phyloP scores from a whole-genome alignment of 2,888 invertebrate genomes.

The Diaperis boleti region DNA sequence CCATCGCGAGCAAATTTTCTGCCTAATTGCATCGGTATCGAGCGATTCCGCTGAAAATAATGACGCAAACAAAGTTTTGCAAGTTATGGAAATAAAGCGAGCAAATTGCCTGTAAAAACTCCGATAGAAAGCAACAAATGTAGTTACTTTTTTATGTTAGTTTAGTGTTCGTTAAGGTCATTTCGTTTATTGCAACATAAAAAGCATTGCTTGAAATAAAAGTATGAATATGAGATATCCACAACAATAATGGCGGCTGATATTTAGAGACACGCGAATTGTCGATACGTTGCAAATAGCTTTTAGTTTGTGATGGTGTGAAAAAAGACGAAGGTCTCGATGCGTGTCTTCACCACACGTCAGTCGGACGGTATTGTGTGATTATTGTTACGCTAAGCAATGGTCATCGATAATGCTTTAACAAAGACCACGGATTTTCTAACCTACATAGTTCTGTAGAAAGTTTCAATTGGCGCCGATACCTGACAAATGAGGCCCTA shows the following conservation, averaged over 20 bases:
- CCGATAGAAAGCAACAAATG: constrained; percentile 39
- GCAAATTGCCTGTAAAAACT: constrained; percentile 33
- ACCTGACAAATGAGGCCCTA: constrained; percentile 32
- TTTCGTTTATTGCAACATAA: constrained; percentile 42
- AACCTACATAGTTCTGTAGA: constrained; percentile 62
- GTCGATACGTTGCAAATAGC: constrained; percentile 31
- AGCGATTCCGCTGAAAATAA: constrained; percentile 16
- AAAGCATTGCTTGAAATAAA: constrained; percentile 38
- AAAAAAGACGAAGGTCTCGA: constrained; percentile 9
- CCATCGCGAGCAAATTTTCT: background rate
- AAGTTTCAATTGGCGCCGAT: constrained; percentile 53
- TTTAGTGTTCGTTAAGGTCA: constrained; percentile 41
- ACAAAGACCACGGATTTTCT: constrained; percentile 55
- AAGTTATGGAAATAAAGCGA: constrained; percentile 31
- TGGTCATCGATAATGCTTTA: constrained; percentile 42
- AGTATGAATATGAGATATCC: constrained; percentile 38
- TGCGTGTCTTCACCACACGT: constrained; percentile 16
- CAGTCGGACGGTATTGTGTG: constrained; percentile 29
- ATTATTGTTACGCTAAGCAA: constrained; percentile 41
- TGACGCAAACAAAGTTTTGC: constrained; percentile 27
- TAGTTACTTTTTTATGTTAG: constrained; percentile 38
- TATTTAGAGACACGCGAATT: constrained; percentile 39
- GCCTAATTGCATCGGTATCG: constrained; percentile 16
- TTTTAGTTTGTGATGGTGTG: constrained; percentile 16
- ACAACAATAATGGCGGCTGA: constrained; percentile 34